phyloP scores from a whole-genome alignment of 2,113 vertebrate genomes.

The Tylochromis polylepis region DNA sequence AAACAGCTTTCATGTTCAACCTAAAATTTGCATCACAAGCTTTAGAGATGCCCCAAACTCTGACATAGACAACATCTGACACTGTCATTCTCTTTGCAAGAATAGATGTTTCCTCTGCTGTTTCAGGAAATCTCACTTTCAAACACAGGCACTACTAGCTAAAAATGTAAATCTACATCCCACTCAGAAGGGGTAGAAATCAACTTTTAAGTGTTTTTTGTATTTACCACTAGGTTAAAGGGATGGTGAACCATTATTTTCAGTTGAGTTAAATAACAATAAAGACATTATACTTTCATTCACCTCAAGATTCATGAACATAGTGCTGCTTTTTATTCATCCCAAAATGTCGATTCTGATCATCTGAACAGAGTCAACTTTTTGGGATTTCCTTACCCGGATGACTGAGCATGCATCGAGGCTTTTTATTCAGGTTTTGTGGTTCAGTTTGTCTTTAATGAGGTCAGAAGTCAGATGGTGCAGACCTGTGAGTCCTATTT shows the following conservation, averaged over 20 bases:
- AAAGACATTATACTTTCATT: background rate
- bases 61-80: background rate
- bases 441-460: background rate
- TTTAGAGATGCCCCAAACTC: background rate
- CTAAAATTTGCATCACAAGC: background rate
- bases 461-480: background rate
- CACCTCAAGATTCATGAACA: background rate
- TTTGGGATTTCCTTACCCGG: background rate
- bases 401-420: background rate
- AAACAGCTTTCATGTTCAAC: background rate
- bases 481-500: background rate
- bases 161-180: accelerated
- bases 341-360: accelerated
- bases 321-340: background rate
- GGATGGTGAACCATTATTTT: background rate
- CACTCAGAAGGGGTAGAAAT: background rate
- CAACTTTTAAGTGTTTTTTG: accelerated
- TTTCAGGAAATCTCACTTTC: background rate
- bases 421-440: background rate
- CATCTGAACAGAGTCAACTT: background rate
- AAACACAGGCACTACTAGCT: background rate
- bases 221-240: background rate
- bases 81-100: background rate
- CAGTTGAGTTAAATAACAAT: background rate
- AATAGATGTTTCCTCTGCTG: background rate